Percentiles rank a stretch among this genome's conserved stretches.
Conservation (phyloP, 2,888 invertebrate species). For the Orthonychiurus folsomi region DNA sequence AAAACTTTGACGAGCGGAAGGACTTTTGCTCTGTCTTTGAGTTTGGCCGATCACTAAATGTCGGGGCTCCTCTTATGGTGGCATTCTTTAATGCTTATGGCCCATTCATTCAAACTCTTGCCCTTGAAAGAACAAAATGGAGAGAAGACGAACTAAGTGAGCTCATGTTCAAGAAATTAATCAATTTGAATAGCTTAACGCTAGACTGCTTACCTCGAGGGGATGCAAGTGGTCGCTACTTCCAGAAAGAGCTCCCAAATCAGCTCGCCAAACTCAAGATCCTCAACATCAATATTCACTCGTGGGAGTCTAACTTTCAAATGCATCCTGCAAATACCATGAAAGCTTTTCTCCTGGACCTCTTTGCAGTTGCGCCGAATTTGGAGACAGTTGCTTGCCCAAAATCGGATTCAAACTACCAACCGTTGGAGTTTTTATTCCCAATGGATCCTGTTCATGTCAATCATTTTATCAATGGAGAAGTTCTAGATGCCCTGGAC, state of each 20-base stretch:
- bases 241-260: background rate
- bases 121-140: constrained; percentile 22
- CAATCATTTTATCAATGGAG: constrained; percentile 10
- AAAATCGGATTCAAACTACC: constrained; percentile 6
- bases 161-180: constrained; percentile 15
- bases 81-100: constrained; percentile 15
- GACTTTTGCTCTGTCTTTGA: constrained; percentile 11
- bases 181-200: constrained; percentile 19
- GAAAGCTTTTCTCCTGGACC: constrained; percentile 19
- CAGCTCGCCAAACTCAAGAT: constrained; percentile 13
- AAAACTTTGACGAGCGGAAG: constrained; percentile 4
- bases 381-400: constrained; percentile 17
- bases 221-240: constrained; percentile 9
- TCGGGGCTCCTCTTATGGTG: constrained; percentile 12
- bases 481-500: constrained; percentile 12
- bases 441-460: constrained; percentile 9
- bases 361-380: constrained; percentile 19
- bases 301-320: background rate
- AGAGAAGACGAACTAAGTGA: constrained; percentile 12
- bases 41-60: background rate
- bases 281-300: constrained; percentile 16
- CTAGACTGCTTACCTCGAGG: constrained; percentile 20
- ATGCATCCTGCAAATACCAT: background rate
- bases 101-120: constrained; percentile 14
- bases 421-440: constrained; percentile 12